Percentiles rank a stretch among this genome's conserved stretches.
These are phyloP conservation scores for Rhopalosiphum nymphaeae DNA, from an alignment of 2,888 invertebrate species.

Conservation along the genomic window DNA sequence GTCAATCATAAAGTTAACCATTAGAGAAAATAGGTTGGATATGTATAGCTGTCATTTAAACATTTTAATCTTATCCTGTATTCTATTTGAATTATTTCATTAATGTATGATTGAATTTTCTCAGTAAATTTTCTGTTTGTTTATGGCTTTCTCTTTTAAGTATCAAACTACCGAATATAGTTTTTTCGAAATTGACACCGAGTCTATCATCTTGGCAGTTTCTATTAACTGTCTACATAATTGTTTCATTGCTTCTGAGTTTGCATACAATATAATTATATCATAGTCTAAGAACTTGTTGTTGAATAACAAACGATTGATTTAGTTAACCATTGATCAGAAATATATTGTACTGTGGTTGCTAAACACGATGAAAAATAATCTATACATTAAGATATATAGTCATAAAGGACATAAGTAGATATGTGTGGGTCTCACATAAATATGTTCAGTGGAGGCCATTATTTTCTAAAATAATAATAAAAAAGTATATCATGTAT, in stretches of 20 bases:
- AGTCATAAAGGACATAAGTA: too few relatives aligned
- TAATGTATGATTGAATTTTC: background rate
- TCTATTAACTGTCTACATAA: background rate
- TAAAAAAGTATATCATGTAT: background rate
- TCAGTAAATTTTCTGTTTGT: background rate
- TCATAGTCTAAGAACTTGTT: background rate
- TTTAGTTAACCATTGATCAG: background rate
- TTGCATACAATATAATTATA: background rate
- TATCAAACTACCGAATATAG: background rate
- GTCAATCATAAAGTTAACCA: background rate
- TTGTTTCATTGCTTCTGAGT: background rate
- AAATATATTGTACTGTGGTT: background rate
- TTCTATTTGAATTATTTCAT: background rate
- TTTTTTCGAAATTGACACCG: background rate
- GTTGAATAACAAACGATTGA: background rate
- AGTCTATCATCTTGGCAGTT: background rate
- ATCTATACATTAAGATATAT: background rate
- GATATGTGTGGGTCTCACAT: too few relatives aligned
- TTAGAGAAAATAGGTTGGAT: background rate
- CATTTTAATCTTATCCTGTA: background rate
- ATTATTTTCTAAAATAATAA: background rate
- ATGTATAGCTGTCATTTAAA: background rate
- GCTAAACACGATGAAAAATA: background rate
- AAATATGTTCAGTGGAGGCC: too few relatives aligned
- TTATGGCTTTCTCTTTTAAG: background rate